Conservation (phyloP, 1,140 invertebrate species). For the Apocrypta bakeri region DNA sequence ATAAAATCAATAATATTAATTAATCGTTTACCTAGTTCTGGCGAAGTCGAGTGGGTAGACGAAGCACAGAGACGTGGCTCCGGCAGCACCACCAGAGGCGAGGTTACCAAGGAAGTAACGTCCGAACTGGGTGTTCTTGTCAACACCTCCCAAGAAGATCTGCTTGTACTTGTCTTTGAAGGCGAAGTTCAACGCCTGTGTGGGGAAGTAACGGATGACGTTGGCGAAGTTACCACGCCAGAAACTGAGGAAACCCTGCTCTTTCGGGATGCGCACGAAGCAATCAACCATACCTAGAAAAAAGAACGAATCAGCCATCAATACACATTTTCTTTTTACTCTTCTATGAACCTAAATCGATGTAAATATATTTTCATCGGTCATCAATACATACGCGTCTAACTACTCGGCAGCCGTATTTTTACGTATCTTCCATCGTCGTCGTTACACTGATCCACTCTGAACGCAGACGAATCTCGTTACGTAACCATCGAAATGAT, state of each 20-base stretch:
- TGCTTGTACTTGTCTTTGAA: slow-evolving; percentile 95
- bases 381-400: no score
- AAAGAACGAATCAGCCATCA: background rate
- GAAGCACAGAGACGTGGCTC: slow-evolving; percentile 94
- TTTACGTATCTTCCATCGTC: no score
- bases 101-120: slow-evolving; percentile 91
- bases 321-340: background rate
- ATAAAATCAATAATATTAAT: background rate
- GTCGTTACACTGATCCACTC: no score
- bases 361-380: no score
- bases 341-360: no score
- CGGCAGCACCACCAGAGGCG: slow-evolving; percentile 94
- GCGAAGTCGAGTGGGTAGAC: slow-evolving; percentile 97
- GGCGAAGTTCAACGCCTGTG: slow-evolving; percentile 96
- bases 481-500: no score
- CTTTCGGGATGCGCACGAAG: slow-evolving; percentile 89
- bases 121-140: slow-evolving; percentile 93
- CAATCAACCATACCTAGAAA: slow-evolving; percentile 88
- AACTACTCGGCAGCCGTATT: no score
- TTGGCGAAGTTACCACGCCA: slow-evolving; percentile 97
- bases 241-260: slow-evolving; percentile 88
- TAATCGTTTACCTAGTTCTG: slow-evolving; percentile 83
- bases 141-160: slow-evolving; percentile 87
- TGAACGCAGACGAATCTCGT: no score
- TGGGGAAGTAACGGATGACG: slow-evolving; percentile 94